Evolutionary conservation across 2,888 invertebrate genomes (phyloP).

Genomic region (Drosophila yooni): DNA sequence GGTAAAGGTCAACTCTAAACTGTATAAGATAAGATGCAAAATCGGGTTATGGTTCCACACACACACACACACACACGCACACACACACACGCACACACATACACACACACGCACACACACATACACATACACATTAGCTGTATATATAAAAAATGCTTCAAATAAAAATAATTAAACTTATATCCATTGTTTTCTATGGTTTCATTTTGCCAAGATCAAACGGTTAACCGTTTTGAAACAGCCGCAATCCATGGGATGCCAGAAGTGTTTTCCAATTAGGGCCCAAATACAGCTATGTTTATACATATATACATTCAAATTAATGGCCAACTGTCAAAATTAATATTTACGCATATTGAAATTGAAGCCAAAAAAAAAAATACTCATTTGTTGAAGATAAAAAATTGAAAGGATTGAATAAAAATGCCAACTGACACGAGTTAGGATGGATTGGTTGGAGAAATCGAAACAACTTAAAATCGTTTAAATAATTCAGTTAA

Average conservation of each 20-base stretch:
- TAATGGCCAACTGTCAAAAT: not conserved
- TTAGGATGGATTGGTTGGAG: not conserved
- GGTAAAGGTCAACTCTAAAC: constrained; percentile 54
- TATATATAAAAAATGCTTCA: constrained; percentile 62
- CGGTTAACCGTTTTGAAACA: constrained; percentile 35
- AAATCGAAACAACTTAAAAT: not conserved
- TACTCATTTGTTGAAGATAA: not conserved
- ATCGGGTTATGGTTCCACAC: constrained; percentile 56
- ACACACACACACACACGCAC: constrained; percentile 13
- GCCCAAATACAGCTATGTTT: not conserved
- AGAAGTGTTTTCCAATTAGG: not conserved
- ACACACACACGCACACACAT: not conserved
- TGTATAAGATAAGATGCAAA: constrained; percentile 35
- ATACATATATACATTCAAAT: not conserved
- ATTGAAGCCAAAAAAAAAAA: not conserved
- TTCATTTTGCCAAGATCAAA: constrained; percentile 15
- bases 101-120: constrained; percentile 2
- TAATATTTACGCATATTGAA: not conserved
- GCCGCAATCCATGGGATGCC: not conserved
- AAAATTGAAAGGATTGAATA: not conserved
- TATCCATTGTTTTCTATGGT: constrained; percentile 12
- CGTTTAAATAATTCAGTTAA: not conserved
- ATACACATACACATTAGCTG: constrained; percentile 47
- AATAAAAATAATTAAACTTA: constrained; percentile 46
- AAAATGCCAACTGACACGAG: not conserved